Conservation (phyloP, 2,888 invertebrate genomes). For the Phortica magna region DNA sequence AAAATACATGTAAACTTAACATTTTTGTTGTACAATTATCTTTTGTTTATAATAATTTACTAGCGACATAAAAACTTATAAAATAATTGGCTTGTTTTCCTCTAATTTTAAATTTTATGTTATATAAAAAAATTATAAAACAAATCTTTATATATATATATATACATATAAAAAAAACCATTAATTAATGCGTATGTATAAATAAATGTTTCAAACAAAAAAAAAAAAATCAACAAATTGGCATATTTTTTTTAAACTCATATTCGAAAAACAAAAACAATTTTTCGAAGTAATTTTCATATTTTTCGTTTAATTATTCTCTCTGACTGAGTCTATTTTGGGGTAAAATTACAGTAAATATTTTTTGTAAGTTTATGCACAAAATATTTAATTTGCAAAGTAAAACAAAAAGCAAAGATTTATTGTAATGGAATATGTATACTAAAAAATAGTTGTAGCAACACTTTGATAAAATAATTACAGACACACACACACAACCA, state of each 20-base stretch:
- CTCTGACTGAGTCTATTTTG: conserved; percentile 12
- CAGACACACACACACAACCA: conserved; percentile 19
- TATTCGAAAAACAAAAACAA: conserved; percentile 17
- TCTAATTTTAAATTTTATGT: conserved; percentile 52
- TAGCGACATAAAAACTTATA: conserved; percentile 35
- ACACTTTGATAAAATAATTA: conserved; percentile 15
- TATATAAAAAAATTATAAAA: conserved; percentile 26
- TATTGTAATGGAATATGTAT: background rate
- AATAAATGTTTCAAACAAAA: conserved; percentile 68
- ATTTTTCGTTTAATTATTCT: conserved; percentile 3
- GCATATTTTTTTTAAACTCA: conserved; percentile 50
- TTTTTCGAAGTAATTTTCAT: background rate
- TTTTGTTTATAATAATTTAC: conserved; percentile 32
- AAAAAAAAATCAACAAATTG: conserved; percentile 61
- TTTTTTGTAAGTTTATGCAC: conserved; percentile 67
- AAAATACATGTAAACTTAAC: conserved; percentile 35
- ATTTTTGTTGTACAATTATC: conserved; percentile 49
- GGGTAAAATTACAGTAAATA: conserved; percentile 14
- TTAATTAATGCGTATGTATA: conserved; percentile 70
- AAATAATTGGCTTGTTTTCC: conserved; percentile 56
- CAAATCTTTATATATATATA: conserved; percentile 50
- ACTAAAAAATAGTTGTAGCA: background rate
- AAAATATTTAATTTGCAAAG: conserved; percentile 31
- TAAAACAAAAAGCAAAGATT: conserved; percentile 24
- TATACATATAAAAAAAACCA: conserved; percentile 51